Percentiles rank a stretch among this genome's conserved stretches.
phyloP scores from a whole-genome alignment of 2,888 invertebrate species.

The Agriopis leucophaearia region DNA sequence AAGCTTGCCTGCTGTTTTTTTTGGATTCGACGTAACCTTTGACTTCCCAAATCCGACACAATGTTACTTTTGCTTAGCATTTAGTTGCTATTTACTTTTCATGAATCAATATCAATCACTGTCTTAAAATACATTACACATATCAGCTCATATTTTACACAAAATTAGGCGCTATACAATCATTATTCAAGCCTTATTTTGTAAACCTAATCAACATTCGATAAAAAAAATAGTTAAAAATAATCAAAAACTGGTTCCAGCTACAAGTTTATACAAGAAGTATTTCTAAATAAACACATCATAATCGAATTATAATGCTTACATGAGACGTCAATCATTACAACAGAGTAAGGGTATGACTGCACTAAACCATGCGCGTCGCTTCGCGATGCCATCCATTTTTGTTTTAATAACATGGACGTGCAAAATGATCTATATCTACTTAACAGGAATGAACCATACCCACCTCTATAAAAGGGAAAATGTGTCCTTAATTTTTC shows the following conservation, averaged over 20 bases:
- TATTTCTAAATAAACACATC: slow-evolving; percentile 23
- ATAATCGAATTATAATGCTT: slow-evolving; percentile 27
- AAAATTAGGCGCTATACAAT: slow-evolving; percentile 9
- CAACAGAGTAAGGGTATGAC: slow-evolving; percentile 3
- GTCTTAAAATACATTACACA: neutral
- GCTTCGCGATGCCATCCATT: neutral
- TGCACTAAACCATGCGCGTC: neutral
- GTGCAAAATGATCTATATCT: too few species aligned
- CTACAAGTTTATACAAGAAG: slow-evolving; percentile 15
- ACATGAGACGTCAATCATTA: slow-evolving; percentile 24
- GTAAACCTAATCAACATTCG: slow-evolving; percentile 11
- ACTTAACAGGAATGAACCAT: too few species aligned
- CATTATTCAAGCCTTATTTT: slow-evolving; percentile 5
- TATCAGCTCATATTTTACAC: slow-evolving; percentile 1
- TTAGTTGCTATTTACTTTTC: neutral
- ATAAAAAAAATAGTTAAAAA: slow-evolving; percentile 19
- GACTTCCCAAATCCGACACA: too few species aligned
- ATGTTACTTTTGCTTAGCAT: too few species aligned
- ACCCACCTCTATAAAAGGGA: too few species aligned
- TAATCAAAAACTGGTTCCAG: slow-evolving; percentile 15
- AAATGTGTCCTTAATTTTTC: too few species aligned
- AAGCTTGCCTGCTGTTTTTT: too few species aligned
- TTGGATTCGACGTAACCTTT: too few species aligned
- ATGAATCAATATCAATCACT: slow-evolving; percentile 15
- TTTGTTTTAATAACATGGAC: too few species aligned